Evolutionary conservation across 2,797 vertebrate genomes (phyloP).

Genomic region (Pangasius macronema): DNA sequence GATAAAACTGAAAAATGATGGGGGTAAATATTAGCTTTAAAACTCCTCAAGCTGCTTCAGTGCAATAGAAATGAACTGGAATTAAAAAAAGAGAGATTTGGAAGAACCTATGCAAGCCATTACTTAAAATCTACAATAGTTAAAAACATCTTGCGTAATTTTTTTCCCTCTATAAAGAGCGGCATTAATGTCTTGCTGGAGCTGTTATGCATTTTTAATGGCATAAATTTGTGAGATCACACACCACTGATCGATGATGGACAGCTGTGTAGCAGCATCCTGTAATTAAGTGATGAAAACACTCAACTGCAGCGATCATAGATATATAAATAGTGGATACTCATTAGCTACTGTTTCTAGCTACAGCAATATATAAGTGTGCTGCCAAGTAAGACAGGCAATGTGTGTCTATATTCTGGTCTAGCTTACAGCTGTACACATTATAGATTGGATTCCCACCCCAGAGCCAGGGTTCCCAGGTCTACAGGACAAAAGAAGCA

Average conservation of each 20-base stretch:
- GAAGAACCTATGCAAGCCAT: neutral
- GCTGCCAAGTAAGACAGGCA: neutral
- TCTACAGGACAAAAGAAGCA: neutral
- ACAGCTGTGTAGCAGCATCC: conserved; percentile 68
- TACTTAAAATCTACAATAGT: neutral
- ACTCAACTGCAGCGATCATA: conserved; percentile 66
- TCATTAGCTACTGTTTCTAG: conserved; percentile 4
- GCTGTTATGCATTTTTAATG: conserved; percentile 10
- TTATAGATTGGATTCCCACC: neutral
- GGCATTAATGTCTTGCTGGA: neutral
- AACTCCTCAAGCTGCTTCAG: neutral
- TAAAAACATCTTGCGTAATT: neutral
- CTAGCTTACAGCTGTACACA: neutral
- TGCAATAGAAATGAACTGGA: neutral
- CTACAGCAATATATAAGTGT: neutral
- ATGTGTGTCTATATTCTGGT: neutral
- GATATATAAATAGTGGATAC: conserved; percentile 4
- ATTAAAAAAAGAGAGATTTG: neutral
- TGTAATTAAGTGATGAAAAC: conserved; percentile 75
- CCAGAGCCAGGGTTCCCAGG: neutral
- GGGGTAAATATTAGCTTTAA: too few relatives aligned
- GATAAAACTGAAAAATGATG: neutral
- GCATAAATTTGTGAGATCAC: neutral
- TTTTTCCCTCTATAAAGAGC: neutral
- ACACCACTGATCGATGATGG: conserved; percentile 62